A percentile compares a stretch with the other conserved stretches of the same genome.
Evolutionary conservation across 2,888 invertebrate genomes (phyloP).

Genomic region (Sinopyrophorus schimmeli): DNA sequence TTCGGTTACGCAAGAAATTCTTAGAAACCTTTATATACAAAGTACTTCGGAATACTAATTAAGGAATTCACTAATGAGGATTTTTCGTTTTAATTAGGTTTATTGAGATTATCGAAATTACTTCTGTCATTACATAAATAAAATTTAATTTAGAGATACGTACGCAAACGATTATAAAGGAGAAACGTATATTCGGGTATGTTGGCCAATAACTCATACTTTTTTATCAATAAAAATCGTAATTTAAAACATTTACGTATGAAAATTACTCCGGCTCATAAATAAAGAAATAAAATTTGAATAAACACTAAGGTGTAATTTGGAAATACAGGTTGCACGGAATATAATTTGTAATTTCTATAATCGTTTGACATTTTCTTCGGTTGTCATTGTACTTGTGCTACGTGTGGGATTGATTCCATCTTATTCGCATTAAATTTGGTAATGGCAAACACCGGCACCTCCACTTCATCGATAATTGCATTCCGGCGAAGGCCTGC

Average conservation of each 20-base stretch:
- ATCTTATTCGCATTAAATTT: slow-evolving; percentile 23
- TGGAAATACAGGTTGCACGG: slow-evolving; percentile 18
- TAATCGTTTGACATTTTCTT: slow-evolving; percentile 21
- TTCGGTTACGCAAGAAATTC: slow-evolving; percentile 14
- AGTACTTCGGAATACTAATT: slow-evolving; percentile 14
- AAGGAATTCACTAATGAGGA: slow-evolving; percentile 20
- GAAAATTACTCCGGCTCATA: slow-evolving; percentile 23
- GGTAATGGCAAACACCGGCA: slow-evolving; percentile 14
- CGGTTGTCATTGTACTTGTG: slow-evolving; percentile 17
- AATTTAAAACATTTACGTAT: slow-evolving; percentile 25
- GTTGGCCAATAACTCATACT: slow-evolving; percentile 24
- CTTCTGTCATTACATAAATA: slow-evolving; percentile 19
- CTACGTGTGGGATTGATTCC: slow-evolving; percentile 18
- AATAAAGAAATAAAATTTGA: slow-evolving; percentile 25
- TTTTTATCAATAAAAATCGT: slow-evolving; percentile 22
- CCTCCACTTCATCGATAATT: too few species aligned
- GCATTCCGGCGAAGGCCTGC: too few species aligned
- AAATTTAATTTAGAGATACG: slow-evolving; percentile 19
- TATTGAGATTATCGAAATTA: slow-evolving; percentile 21
- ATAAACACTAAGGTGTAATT: slow-evolving; percentile 19
- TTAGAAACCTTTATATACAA: slow-evolving; percentile 8
- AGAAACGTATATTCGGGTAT: slow-evolving; percentile 11
- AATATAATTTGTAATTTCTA: slow-evolving; percentile 15
- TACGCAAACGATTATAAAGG: slow-evolving; percentile 13
- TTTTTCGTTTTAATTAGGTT: slow-evolving; percentile 15